Evolutionary conservation across 2,888 invertebrate species (phyloP), one percentile per base, ranked within the genome.

Genomic region (Bombylius major): DNA sequence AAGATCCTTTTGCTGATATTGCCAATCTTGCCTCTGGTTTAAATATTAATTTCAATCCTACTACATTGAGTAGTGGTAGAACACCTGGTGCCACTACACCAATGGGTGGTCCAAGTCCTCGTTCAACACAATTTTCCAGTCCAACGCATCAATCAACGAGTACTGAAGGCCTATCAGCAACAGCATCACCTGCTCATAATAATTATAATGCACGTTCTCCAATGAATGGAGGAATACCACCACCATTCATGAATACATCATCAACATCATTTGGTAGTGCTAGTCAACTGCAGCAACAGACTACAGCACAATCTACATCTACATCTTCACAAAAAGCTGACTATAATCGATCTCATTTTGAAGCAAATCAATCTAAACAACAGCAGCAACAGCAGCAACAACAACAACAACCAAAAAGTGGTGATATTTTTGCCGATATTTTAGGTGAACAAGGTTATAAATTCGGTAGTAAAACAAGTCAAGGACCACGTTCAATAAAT

Each of bases 391-490:
- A 42, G 11, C 39, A 42, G 11, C 8, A 42, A 11, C 39, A 42
- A 9, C 5, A 34, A 34, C 34, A 34, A 36, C 5, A 8, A 7
- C n/a, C 50, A 23, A 39, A 45, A 49, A 51, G 34, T 36, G 60
- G 58, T 0, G 89, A 94, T 69, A 86, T 92, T 34, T 96, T 96
- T 75, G 93, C 89, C 31, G 95, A 96, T 71, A 77, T 96, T 23
- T 77, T 96, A 11, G 95, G 94, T 13, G 88, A 87, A 63, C 93
- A 93, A 69, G 91, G 90, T 0, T 94, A 93, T 68, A 84, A 85
- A 60, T 91, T 92, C 73, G 82, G 82, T 49, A 83, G 84, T 50
- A 57, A 85, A 65, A 80, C 77, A 59, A 83, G 85, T 59, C 77
- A 83, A 47, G 87, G 87, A 3, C 93, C 94, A 0, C 81, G 82